These are phyloP conservation scores for Papilio helenus DNA, from an alignment of 1,140 invertebrate genomes.

Conservation along the genomic window DNA sequence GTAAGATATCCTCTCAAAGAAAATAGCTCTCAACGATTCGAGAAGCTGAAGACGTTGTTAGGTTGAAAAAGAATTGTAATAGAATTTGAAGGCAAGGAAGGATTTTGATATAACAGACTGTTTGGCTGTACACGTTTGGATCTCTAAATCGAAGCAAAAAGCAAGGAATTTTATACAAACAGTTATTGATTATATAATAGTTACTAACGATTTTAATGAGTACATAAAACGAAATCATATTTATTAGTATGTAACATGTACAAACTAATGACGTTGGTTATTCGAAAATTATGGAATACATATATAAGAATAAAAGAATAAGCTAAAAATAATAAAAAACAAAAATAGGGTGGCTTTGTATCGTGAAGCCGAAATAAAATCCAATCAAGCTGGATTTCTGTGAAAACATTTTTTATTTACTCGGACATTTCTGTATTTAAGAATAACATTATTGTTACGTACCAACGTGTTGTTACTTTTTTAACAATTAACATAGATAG, in stretches of 20 bases:
- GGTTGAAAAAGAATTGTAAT: neutral
- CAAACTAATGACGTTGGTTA: neutral
- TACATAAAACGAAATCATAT: no score
- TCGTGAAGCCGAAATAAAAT: constrained; percentile 5
- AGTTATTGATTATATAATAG: neutral
- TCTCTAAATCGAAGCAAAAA: neutral
- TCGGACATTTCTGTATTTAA: constrained; percentile 5
- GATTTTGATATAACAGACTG: neutral
- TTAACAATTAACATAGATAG: neutral
- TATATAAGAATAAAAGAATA: neutral
- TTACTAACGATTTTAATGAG: no score
- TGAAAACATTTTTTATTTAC: constrained; percentile 21
- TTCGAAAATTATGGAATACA: neutral
- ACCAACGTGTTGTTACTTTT: neutral
- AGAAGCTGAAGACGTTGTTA: neutral
- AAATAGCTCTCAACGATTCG: neutral
- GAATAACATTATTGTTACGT: neutral
- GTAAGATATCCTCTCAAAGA: constrained; percentile 14
- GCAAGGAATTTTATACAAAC: neutral
- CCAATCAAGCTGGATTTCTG: constrained; percentile 18
- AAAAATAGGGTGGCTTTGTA: constrained; percentile 17
- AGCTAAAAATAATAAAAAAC: constrained; percentile 7
- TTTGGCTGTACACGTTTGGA: neutral
- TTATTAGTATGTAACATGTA: no score
- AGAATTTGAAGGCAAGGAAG: neutral